Evolutionary conservation across 1,140 invertebrate genomes (phyloP).

Genomic region (Pogonomyrmex californicus): DNA sequence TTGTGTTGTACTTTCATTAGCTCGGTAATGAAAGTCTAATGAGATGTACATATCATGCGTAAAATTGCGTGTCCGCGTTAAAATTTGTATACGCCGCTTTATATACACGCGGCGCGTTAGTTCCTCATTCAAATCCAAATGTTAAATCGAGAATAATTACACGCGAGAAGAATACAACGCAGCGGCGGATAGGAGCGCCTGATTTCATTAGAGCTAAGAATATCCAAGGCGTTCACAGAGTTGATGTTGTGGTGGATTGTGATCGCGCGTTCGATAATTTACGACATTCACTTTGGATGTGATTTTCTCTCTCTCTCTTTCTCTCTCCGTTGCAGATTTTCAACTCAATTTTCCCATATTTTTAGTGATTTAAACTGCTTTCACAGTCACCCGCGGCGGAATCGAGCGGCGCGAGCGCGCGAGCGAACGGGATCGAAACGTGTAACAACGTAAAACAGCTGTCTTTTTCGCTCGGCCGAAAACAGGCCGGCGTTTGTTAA

Average conservation of each 20-base stretch:
- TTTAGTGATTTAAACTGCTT: neutral
- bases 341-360: neutral
- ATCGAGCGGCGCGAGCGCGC: neutral
- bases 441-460: neutral
- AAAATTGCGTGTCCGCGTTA: neutral
- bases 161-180: neutral
- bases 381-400: neutral
- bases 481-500: constrained; percentile 36
- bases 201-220: constrained; percentile 6
- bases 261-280: constrained; percentile 16
- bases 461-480: constrained; percentile 6
- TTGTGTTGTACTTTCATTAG: constrained; percentile 71
- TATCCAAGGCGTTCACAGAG: neutral
- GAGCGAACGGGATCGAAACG: neutral
- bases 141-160: neutral
- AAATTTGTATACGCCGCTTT: constrained; percentile 1
- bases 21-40: constrained; percentile 35
- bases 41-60: neutral
- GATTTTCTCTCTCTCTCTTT: neutral
- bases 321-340: neutral
- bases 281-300: constrained; percentile 1
- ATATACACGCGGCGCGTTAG: no score
- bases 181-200: neutral
- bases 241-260: no score
- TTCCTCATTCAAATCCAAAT: neutral